Conservation (phyloP, 23 tunicate genomes). For the Styela clava region DNA sequence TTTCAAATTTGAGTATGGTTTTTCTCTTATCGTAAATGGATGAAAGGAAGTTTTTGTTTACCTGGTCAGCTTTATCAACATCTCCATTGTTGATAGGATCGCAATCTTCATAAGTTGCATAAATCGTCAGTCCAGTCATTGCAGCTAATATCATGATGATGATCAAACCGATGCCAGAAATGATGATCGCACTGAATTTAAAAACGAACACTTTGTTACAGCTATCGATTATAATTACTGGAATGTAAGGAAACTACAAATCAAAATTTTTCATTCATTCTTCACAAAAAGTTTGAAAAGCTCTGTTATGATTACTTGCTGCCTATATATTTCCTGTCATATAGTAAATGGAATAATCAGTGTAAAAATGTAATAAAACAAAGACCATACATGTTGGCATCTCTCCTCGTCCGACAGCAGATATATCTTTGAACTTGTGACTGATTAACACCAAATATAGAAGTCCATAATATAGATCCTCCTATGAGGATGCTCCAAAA, state of each 20-base stretch:
- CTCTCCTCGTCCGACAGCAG: conserved; percentile 52
- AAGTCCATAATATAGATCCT: conserved; percentile 61
- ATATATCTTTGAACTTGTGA: conserved; percentile 88
- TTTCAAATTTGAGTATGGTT: background rate
- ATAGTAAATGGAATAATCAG: too few species aligned
- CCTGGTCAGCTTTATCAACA: conserved; percentile 73
- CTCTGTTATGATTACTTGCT: too few species aligned
- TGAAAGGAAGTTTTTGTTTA: too few species aligned
- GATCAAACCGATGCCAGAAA: conserved; percentile 61
- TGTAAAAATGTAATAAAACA: too few species aligned
- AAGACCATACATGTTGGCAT: conserved; percentile 75
- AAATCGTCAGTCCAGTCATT: conserved; percentile 90
- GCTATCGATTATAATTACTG: background rate
- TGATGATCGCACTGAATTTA: conserved; percentile 8
- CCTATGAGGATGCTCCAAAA: conserved; percentile 85
- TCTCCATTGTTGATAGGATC: conserved; percentile 51
- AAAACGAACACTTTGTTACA: background rate
- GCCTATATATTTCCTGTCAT: too few species aligned
- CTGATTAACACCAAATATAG: conserved; percentile 72
- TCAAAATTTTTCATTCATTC: too few species aligned
- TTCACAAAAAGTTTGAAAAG: too few species aligned
- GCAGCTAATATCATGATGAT: conserved; percentile 82
- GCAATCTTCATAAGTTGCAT: conserved; percentile 75
- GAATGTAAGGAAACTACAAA: background rate
- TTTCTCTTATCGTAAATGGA: too few species aligned